phyloP scores from a whole-genome alignment of 37 sponge, comb jelly and placozoan species.

The Crambe crambe region DNA sequence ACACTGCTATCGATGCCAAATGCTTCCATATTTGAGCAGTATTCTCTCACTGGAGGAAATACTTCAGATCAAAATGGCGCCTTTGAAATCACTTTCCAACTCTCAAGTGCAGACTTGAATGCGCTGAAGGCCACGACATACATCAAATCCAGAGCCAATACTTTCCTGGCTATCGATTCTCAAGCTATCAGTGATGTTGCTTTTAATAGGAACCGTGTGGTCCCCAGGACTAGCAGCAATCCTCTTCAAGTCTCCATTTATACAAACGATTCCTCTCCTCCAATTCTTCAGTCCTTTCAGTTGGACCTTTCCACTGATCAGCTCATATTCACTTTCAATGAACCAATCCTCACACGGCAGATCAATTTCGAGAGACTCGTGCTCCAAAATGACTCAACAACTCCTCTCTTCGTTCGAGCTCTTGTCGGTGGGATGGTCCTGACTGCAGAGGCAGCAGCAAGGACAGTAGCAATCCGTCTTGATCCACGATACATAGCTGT shows the following conservation, averaged over 20 bases:
- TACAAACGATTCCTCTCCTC: slow-evolving; percentile 63
- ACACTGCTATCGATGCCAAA: slow-evolving; percentile 61
- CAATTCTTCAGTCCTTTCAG: slow-evolving; percentile 43
- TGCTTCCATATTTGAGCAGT: slow-evolving; percentile 55
- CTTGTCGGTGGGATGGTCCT: slow-evolving; percentile 66
- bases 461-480: slow-evolving; percentile 37
- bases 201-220: slow-evolving; percentile 43
- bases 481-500: slow-evolving; percentile 50
- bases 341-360: slow-evolving; percentile 56
- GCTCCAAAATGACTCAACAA: slow-evolving; percentile 50
- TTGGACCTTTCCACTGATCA: slow-evolving; percentile 66
- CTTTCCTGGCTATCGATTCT: slow-evolving; percentile 64
- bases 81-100: slow-evolving; percentile 36
- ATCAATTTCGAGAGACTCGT: slow-evolving; percentile 20
- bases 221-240: slow-evolving; percentile 16
- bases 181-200: slow-evolving; percentile 61
- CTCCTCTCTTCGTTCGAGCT: slow-evolving; percentile 20
- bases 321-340: slow-evolving; percentile 70
- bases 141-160: slow-evolving; percentile 45
- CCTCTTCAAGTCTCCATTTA: slow-evolving; percentile 55
- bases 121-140: slow-evolving; percentile 63
- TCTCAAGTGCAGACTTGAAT: slow-evolving; percentile 55
- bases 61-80: slow-evolving; percentile 59
- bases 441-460: slow-evolving; percentile 37
- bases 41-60: slow-evolving; percentile 48